phyloP scores from a whole-genome alignment of 2,888 invertebrate species.

The Helleia helle region DNA sequence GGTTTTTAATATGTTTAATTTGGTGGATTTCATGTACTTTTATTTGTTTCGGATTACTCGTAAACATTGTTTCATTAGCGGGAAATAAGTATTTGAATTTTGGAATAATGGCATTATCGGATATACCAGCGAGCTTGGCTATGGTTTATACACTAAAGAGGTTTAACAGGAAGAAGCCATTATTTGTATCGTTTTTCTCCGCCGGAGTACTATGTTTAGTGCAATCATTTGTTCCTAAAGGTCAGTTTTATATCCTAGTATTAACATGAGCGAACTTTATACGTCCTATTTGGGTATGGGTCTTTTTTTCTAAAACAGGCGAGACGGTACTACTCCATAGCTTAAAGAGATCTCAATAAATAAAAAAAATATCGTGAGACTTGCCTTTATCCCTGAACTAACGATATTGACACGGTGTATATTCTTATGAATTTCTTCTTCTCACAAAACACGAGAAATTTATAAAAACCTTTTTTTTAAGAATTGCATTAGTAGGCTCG shows the following conservation, averaged over 20 bases:
- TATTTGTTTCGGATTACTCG: conserved; percentile 76
- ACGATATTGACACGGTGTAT: too few relatives aligned
- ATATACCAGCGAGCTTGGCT: conserved; percentile 70
- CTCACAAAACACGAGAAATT: too few relatives aligned
- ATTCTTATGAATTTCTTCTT: too few relatives aligned
- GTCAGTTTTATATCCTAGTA: conserved; percentile 31
- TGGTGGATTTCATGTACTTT: conserved; percentile 42
- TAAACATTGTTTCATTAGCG: conserved; percentile 80
- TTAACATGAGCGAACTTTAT: too few relatives aligned
- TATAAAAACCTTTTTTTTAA: too few relatives aligned
- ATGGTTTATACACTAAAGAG: conserved; percentile 64
- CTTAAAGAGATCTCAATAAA: too few relatives aligned
- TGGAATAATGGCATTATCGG: conserved; percentile 72
- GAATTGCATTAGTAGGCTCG: too few relatives aligned
- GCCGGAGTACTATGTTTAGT: conserved; percentile 68
- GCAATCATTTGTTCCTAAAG: conserved; percentile 64
- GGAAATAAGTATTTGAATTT: conserved; percentile 85
- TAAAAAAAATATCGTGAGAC: too few relatives aligned
- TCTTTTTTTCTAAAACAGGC: too few relatives aligned
- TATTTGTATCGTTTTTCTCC: conserved; percentile 57
- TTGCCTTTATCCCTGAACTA: too few relatives aligned
- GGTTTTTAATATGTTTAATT: conserved; percentile 36
- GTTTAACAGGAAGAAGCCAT: conserved; percentile 63
- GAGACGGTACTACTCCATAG: too few relatives aligned
- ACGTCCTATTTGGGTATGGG: too few relatives aligned